Base-by-base conservation (phyloP, 2,888 invertebrate genomes). In the Myopa testacea region DNA sequence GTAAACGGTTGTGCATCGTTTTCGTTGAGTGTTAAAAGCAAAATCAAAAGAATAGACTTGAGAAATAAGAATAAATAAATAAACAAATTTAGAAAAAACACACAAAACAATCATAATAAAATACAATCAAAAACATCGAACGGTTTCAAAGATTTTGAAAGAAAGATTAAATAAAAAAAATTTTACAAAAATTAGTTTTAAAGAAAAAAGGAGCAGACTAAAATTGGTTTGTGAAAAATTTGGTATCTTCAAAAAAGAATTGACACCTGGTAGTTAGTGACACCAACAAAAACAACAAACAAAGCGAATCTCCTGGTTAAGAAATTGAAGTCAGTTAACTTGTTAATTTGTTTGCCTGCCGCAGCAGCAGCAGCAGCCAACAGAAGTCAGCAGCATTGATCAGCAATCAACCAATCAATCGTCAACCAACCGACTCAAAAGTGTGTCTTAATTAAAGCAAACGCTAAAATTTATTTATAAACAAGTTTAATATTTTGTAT, bases 1-100 rank as follows among this genome's bases (percentile, higher is more conserved):
- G 81, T 80, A 81, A 83, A 82, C 85, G 85, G 87, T 85, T 83
- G 85, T 85, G 81, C 75, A 76, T 70, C 82, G 65, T 12, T 81
- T 80, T 77, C 75, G 76, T 34, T 16, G 38, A 65, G 65, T 10
- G 65, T 37, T 37, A 12, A 45, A 45, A 8, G 45, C 2, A 1
- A 26, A 2, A 26, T 1, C 26, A 26, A 79, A 81, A 65, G 78
- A 78, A 50, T 52, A 74, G 75, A 79, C 78, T 78, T 37, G 77
- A 81, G 67, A 76, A 68, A 77, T 14, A 52, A 76, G 45, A 62
- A 67, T 78, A 79, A 78, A 78, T 60, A 76, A 79, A 80, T 75
- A 82, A 81, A 71, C 78, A 74, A 50, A 65, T 55, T 26, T 26
- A 69, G 26, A 60, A 67, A 52, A 38, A 58, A 78, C 75, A 12